A percentile compares a stretch with the other conserved stretches of the same genome.
phyloP scores from a whole-genome alignment of 92 coral and sea anemone genomes.

The Parazoanthus darwini region DNA sequence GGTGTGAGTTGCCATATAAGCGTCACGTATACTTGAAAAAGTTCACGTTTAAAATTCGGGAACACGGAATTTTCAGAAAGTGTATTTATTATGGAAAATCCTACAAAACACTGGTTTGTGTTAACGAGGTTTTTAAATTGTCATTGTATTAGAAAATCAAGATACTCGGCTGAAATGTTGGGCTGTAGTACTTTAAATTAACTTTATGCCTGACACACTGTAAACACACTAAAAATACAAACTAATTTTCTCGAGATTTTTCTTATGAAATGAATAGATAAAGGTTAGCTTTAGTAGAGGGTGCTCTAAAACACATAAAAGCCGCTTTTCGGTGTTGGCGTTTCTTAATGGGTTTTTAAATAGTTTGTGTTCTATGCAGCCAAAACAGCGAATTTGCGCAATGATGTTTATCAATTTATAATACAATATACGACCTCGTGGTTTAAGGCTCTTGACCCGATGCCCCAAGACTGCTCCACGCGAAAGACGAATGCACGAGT shows the following conservation, averaged over 20 bases:
- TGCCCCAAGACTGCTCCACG: background rate
- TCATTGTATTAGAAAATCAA: background rate
- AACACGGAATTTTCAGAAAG: conserved; percentile 14
- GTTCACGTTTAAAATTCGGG: background rate
- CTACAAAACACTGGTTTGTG: background rate
- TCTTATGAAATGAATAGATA: background rate
- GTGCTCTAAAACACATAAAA: conserved; percentile 10
- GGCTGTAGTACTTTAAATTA: conserved; percentile 5
- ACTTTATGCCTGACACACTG: conserved; percentile 1
- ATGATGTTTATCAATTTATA: conserved; percentile 36
- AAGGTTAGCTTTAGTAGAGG: background rate
- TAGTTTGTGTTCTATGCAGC: conserved; percentile 35
- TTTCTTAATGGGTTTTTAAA: conserved; percentile 38
- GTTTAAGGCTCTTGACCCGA: conserved; percentile 40
- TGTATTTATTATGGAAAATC: background rate
- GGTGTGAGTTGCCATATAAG: background rate
- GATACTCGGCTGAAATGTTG: conserved; percentile 9
- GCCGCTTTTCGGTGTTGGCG: conserved; percentile 26
- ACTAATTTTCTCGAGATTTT: conserved; percentile 8
- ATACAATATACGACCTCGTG: conserved; percentile 44
- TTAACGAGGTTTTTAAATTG: background rate
- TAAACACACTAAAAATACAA: conserved; percentile 1
- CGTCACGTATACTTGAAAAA: conserved; percentile 17
- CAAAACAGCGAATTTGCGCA: conserved; percentile 26
- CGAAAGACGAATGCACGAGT: conserved; percentile 30